Conservation (phyloP, 1,140 invertebrate genomes). For the Venturia canescens region DNA sequence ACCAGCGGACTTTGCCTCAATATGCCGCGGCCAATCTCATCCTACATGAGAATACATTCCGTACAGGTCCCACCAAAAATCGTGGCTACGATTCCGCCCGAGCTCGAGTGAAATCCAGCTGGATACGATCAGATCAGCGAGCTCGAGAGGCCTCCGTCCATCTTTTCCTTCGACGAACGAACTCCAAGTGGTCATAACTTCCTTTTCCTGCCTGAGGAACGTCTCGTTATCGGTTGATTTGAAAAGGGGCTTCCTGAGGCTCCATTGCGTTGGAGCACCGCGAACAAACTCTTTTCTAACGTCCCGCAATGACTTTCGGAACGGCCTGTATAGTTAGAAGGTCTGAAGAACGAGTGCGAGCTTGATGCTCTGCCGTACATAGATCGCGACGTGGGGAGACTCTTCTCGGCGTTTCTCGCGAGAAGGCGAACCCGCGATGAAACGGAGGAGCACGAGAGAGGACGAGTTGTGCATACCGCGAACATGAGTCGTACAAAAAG, state of each 20-base stretch:
- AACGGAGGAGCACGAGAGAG: conserved; percentile 8
- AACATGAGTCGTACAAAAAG: conserved; percentile 51
- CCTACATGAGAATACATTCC: no score
- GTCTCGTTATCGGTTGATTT: no score
- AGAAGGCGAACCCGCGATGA: neutral
- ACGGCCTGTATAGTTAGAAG: conserved; percentile 38
- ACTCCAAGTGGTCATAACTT: no score
- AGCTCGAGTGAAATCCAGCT: no score
- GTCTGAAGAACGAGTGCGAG: conserved; percentile 42
- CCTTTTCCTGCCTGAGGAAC: no score
- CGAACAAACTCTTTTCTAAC: no score
- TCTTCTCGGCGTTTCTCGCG: neutral
- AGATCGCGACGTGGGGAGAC: conserved; percentile 45
- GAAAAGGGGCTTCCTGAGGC: no score
- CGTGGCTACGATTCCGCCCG: no score
- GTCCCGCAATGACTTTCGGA: conserved; percentile 36
- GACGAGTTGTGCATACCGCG: conserved; percentile 45
- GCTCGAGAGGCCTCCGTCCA: no score
- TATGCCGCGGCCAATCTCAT: neutral
- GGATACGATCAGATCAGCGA: no score
- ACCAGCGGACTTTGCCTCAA: neutral
- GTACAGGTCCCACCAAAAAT: neutral
- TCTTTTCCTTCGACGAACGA: no score
- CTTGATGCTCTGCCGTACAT: conserved; percentile 53
- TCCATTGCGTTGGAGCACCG: no score